Evolutionary conservation across 2,888 invertebrate species (phyloP).

Genomic region (Saturnia japonica): DNA sequence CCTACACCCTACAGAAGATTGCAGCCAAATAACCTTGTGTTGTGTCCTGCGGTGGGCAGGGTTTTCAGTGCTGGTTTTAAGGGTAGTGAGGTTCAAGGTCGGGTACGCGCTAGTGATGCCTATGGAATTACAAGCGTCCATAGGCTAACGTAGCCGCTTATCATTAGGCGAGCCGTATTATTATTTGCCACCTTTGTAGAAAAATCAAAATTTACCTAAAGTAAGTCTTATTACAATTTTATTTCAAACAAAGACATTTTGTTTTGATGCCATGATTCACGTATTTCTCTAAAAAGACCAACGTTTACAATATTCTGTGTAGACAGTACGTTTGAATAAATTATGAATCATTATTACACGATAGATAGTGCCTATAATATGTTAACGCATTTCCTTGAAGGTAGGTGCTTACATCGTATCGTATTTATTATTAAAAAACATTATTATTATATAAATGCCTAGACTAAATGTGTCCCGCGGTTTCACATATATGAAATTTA

Average conservation of each 20-base stretch:
- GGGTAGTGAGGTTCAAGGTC: no score
- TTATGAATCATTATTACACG: conserved; percentile 35
- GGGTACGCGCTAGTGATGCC: no score
- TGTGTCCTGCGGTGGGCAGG: no score
- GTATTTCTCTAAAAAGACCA: conserved; percentile 33
- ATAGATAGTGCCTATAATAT: not conserved
- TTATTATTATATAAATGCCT: not conserved
- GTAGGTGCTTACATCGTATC: not conserved
- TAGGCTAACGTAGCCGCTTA: no score
- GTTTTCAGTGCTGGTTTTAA: no score
- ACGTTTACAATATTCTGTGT: conserved; percentile 24
- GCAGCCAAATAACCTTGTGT: no score
- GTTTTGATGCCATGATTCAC: conserved; percentile 38
- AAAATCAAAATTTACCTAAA: not conserved
- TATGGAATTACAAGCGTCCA: no score
- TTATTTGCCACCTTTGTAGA: no score
- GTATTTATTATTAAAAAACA: not conserved
- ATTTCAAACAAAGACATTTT: conserved; percentile 23
- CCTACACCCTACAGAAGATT: no score
- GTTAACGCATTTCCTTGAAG: conserved; percentile 1
- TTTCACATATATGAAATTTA: no score
- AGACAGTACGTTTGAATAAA: conserved; percentile 26
- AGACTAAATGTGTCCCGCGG: no score
- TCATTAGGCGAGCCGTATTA: no score
- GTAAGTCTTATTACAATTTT: not conserved